Conservation (phyloP, 2,797 vertebrate species). For the Acrossocheilus fasciatus region DNA sequence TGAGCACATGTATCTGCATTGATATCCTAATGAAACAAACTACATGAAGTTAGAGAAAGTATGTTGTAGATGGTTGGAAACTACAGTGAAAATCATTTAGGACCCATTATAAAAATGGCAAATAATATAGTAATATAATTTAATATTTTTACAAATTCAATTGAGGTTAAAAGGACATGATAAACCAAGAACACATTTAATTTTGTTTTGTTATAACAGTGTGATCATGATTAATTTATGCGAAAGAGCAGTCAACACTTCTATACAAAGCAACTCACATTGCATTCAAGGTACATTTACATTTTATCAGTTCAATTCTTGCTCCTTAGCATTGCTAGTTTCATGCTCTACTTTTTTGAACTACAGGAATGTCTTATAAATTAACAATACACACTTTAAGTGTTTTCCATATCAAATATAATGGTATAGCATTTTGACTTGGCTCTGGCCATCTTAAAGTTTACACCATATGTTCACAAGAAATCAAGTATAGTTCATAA, state of each 20-base stretch:
- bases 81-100: background rate
- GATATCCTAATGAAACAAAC: background rate
- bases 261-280: background rate
- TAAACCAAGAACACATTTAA: background rate
- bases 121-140: background rate
- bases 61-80: background rate
- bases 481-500: no score
- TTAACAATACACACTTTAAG: no score
- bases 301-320: background rate
- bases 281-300: background rate
- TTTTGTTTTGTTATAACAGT: background rate
- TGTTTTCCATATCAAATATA: no score
- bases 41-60: background rate
- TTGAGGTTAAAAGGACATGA: background rate
- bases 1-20: background rate
- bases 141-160: background rate
- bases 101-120: background rate
- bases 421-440: no score
- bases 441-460: no score
- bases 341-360: no score
- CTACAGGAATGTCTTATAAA: no score
- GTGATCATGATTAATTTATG: background rate
- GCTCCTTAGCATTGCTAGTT: background rate
- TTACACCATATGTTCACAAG: no score
- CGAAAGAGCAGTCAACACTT: background rate